Percentiles rank a stretch among this genome's conserved stretches.
phyloP scores from a whole-genome alignment of 2,113 vertebrate species.

The Chionomys nivalis region DNA sequence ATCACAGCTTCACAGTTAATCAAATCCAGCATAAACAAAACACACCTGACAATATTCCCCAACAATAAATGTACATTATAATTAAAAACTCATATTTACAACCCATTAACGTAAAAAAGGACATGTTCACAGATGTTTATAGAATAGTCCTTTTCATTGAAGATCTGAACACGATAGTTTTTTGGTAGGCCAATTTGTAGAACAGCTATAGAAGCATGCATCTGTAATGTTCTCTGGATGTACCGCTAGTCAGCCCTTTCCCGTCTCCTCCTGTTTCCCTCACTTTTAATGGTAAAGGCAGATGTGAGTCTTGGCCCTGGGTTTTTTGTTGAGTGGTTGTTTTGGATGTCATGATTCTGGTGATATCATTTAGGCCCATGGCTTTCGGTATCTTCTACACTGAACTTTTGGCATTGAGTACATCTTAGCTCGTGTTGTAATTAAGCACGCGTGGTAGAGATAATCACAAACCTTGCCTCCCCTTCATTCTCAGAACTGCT shows the following conservation, averaged over 20 bases:
- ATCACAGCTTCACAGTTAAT: too few species aligned
- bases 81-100: neutral
- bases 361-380: neutral
- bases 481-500: neutral
- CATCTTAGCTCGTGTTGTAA: neutral
- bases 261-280: neutral
- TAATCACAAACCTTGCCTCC: too few species aligned
- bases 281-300: neutral
- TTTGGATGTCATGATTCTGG: neutral
- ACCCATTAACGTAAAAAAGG: neutral
- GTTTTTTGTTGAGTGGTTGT: neutral
- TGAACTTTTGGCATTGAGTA: neutral
- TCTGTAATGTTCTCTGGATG: neutral
- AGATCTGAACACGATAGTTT: neutral
- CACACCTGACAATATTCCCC: too few species aligned
- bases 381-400: neutral
- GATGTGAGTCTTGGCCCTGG: neutral
- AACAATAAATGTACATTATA: neutral
- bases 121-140: slow-evolving; percentile 2
- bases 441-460: neutral
- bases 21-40: too few species aligned
- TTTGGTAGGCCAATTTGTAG: neutral
- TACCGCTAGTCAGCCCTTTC: neutral
- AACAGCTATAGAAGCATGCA: neutral
- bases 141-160: neutral